Evolutionary conservation across 2,113 vertebrate species (phyloP).

Genomic region (Empidonax traillii): DNA sequence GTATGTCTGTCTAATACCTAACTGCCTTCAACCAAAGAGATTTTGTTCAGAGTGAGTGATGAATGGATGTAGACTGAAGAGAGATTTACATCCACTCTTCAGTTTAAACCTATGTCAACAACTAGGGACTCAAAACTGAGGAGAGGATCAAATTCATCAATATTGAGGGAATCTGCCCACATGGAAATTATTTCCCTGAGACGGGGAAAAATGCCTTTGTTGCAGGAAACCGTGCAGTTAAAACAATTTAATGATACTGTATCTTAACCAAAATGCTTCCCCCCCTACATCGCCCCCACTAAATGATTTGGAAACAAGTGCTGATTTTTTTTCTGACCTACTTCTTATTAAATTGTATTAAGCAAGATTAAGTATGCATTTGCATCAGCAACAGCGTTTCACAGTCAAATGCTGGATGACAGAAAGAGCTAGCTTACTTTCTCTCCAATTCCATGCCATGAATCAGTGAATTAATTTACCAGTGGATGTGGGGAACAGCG

Average conservation of each 20-base stretch:
- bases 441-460: slow-evolving; percentile 29
- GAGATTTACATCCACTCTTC: not conserved
- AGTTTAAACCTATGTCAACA: not conserved
- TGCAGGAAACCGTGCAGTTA: not conserved
- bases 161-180: not conserved
- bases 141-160: not conserved
- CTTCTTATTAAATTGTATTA: slow-evolving; percentile 57
- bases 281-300: rapidly evolving
- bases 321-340: slow-evolving; percentile 23
- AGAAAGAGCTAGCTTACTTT: slow-evolving; percentile 34
- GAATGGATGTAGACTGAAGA: not conserved
- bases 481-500: not conserved
- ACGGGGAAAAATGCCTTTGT: not conserved
- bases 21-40: not conserved
- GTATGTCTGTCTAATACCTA: not conserved
- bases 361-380: slow-evolving; percentile 43
- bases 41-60: not conserved
- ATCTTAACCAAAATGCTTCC: not conserved
- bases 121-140: not conserved
- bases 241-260: not conserved
- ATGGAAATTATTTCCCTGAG: not conserved
- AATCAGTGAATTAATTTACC: slow-evolving; percentile 57
- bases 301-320: slow-evolving; percentile 18
- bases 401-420: slow-evolving; percentile 45
- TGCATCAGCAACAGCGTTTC: slow-evolving; percentile 24